These are phyloP conservation scores for Phengaris arion DNA, from an alignment of 2,888 invertebrate genomes.

Conservation along the genomic window DNA sequence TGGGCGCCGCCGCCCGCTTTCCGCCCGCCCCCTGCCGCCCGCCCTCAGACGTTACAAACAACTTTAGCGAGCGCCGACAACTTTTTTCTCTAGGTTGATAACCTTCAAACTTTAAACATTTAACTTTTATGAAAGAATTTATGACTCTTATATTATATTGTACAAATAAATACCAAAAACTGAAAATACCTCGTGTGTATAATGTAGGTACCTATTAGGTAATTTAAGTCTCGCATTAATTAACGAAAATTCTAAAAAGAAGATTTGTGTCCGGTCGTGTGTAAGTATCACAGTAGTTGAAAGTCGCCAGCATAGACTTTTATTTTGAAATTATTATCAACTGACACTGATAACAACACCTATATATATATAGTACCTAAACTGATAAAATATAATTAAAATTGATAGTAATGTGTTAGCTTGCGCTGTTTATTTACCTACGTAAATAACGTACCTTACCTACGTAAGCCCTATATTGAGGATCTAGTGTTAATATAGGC, in stretches of 20 bases:
- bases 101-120: conserved; percentile 46
- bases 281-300: too few relatives aligned
- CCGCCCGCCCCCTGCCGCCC: conserved; percentile 42
- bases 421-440: not conserved
- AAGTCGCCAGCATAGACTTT: too few relatives aligned
- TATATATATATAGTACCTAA: too few relatives aligned
- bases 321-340: too few relatives aligned
- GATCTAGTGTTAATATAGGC: conserved; percentile 2
- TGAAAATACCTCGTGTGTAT: not conserved
- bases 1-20: conserved; percentile 47
- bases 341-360: too few relatives aligned
- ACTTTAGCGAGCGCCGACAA: conserved; percentile 60
- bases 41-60: conserved; percentile 61
- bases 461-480: not conserved
- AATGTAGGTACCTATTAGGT: too few relatives aligned
- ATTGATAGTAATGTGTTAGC: too few relatives aligned
- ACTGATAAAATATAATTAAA: too few relatives aligned
- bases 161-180: not conserved
- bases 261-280: too few relatives aligned
- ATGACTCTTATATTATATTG: conserved; percentile 1
- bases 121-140: conserved; percentile 32
- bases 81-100: conserved; percentile 55
- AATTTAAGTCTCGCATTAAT: too few relatives aligned
- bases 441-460: too few relatives aligned
- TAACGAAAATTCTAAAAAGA: too few relatives aligned